These are phyloP conservation scores for Drosophila ustulata DNA, from an alignment of 2,888 invertebrate genomes.

Conservation along the genomic window DNA sequence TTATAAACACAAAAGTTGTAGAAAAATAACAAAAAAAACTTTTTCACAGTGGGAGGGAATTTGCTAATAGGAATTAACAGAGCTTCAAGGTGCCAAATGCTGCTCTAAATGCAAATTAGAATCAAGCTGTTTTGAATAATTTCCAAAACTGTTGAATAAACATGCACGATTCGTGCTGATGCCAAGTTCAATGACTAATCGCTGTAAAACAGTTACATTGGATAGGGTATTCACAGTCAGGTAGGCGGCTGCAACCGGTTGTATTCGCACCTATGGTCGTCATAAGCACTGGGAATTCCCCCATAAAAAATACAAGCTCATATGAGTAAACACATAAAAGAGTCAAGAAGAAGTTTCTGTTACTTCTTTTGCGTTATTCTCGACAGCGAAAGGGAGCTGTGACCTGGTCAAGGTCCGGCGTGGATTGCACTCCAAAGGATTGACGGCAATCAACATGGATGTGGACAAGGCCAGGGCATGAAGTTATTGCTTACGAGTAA, in stretches of 20 bases:
- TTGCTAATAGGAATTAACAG: neutral
- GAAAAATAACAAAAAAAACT: neutral
- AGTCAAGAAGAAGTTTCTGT: neutral
- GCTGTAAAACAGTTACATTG: neutral
- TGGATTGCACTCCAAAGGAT: conserved; percentile 9
- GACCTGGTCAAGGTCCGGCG: conserved; percentile 25
- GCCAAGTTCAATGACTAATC: neutral
- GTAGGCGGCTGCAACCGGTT: conserved; percentile 28
- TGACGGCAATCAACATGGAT: conserved; percentile 5
- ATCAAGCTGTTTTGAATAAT: neutral
- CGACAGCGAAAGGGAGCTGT: conserved; percentile 19
- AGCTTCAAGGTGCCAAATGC: neutral
- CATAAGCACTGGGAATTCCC: conserved; percentile 44
- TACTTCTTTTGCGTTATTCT: neutral
- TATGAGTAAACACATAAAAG: conserved; percentile 18
- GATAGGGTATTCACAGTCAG: conserved; percentile 3
- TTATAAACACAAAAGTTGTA: neutral
- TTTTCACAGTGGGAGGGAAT: neutral
- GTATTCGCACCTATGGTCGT: neutral
- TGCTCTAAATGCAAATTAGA: neutral
- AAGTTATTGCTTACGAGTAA: neutral
- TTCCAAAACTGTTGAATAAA: neutral
- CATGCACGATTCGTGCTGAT: neutral
- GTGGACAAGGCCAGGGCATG: conserved; percentile 9
- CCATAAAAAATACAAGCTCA: conserved; percentile 30